A percentile compares a stretch with the other conserved stretches of the same genome.
Evolutionary conservation across 2,888 invertebrate genomes (phyloP).

Genomic region (Thymelicus lineola): DNA sequence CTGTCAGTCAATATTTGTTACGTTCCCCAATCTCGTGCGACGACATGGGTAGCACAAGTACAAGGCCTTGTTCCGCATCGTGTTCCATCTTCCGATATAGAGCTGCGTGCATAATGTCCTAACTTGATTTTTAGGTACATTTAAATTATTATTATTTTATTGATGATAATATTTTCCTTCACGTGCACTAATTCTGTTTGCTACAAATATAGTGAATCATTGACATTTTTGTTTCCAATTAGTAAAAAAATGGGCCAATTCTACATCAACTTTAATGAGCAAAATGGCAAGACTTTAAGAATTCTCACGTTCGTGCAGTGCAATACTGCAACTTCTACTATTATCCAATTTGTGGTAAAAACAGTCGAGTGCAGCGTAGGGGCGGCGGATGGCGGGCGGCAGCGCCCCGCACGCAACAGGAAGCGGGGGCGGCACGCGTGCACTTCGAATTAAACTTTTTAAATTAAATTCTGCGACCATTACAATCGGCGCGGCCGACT

Average conservation of each 20-base stretch:
- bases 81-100: not conserved
- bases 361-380: not conserved
- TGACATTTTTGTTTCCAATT: not conserved
- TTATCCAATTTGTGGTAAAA: slow-evolving; percentile 30
- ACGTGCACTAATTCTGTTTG: too few relatives aligned
- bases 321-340: slow-evolving; percentile 11
- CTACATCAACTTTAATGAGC: not conserved
- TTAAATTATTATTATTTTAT: too few relatives aligned
- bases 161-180: too few relatives aligned
- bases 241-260: not conserved
- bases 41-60: not conserved
- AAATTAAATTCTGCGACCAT: slow-evolving; percentile 26
- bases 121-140: too few relatives aligned
- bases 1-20: slow-evolving; percentile 16
- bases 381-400: not conserved
- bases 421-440: slow-evolving; percentile 3
- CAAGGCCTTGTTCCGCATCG: not conserved
- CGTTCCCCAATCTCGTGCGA: not conserved
- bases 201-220: too few relatives aligned
- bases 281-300: not conserved
- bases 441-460: slow-evolving; percentile 18
- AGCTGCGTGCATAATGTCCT: too few relatives aligned
- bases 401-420: slow-evolving; percentile 2
- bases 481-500: slow-evolving; percentile 18
- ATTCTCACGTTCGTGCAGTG: slow-evolving; percentile 12